Evolutionary conservation across 2,888 invertebrate genomes (phyloP).

Genomic region (Lutraria lutraria): DNA sequence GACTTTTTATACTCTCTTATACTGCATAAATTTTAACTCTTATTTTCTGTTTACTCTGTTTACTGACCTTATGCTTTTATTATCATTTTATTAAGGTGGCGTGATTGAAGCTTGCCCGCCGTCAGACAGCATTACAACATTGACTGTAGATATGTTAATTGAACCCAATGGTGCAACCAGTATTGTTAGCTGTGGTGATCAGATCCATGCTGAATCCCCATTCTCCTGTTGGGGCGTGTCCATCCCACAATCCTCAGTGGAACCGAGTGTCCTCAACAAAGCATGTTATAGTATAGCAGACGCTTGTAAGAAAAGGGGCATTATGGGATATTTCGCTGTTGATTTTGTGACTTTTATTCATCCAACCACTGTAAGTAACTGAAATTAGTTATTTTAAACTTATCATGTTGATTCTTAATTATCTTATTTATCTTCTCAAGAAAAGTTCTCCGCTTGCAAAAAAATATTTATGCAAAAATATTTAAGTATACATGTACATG

Average conservation of each 20-base stretch:
- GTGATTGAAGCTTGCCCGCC: slow-evolving; percentile 87
- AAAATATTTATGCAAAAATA: no score
- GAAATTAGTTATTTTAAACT: no score
- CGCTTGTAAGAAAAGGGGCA: slow-evolving; percentile 84
- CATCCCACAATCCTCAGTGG: slow-evolving; percentile 86
- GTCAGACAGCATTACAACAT: slow-evolving; percentile 85
- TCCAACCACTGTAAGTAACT: slow-evolving; percentile 80
- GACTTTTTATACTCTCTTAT: not conserved
- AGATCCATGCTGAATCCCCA: slow-evolving; percentile 85
- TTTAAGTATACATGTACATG: no score
- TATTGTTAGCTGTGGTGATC: slow-evolving; percentile 85
- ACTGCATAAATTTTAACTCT: not conserved
- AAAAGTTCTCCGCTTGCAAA: no score
- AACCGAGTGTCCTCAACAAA: slow-evolving; percentile 83
- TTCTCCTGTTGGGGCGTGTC: slow-evolving; percentile 86
- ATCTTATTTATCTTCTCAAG: no score
- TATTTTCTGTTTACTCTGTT: not conserved
- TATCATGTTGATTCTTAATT: no score
- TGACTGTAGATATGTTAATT: slow-evolving; percentile 86
- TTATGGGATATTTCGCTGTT: slow-evolving; percentile 85
- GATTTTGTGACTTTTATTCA: slow-evolving; percentile 87
- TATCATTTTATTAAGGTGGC: slow-evolving; percentile 81
- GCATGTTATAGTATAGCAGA: slow-evolving; percentile 83
- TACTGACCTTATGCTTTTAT: not conserved
- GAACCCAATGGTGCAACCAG: slow-evolving; percentile 84